Percentiles rank a stretch among this genome's conserved stretches.
Evolutionary conservation across 2,113 vertebrate species (phyloP).

Genomic region (Cryptotis parvus): DNA sequence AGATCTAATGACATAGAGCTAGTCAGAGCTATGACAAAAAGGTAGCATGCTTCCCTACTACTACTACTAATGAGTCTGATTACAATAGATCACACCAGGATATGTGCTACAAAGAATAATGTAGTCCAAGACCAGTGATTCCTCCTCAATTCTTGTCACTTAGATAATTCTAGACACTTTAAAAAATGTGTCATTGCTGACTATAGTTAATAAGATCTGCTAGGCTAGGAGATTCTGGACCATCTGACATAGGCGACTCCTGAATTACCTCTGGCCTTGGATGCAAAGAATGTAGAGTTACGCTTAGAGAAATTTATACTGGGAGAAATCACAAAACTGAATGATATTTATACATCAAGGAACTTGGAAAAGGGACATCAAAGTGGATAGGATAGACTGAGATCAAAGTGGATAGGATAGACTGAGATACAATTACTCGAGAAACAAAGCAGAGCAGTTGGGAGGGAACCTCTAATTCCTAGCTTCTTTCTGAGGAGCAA

Average conservation of each 20-base stretch:
- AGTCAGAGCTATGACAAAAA: background rate
- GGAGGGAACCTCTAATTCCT: background rate
- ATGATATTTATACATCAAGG: background rate
- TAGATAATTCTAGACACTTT: background rate
- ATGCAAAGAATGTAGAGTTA: background rate
- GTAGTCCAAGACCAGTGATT: background rate
- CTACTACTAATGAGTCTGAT: background rate
- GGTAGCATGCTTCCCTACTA: background rate
- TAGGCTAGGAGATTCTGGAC: background rate
- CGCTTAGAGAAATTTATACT: background rate
- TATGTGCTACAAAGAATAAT: background rate
- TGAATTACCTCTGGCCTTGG: background rate
- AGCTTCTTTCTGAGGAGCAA: background rate
- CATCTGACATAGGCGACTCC: background rate
- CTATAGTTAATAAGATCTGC: background rate
- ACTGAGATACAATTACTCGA: too few species aligned
- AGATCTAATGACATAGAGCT: background rate
- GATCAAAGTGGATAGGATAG: background rate
- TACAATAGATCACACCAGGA: background rate
- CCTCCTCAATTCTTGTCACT: background rate
- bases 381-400: background rate
- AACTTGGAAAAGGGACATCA: background rate
- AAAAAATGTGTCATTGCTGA: background rate
- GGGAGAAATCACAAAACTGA: background rate
- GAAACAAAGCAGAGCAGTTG: background rate